A percentile compares a stretch with the other conserved stretches of the same genome.
phyloP scores from a whole-genome alignment of 2,797 vertebrate genomes.

The Crocidura indochinensis region DNA sequence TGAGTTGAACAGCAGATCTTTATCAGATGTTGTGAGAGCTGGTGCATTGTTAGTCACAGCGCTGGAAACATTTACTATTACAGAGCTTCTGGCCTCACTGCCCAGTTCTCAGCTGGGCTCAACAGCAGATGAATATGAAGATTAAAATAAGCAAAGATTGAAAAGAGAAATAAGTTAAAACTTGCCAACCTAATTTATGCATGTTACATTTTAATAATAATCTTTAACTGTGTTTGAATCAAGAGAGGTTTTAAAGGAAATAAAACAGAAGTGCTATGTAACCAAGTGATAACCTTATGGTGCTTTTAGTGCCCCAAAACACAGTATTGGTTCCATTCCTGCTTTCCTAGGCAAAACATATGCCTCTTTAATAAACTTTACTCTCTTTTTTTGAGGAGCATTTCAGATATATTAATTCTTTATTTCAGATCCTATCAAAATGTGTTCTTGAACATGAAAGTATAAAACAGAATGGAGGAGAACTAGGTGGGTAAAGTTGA shows the following conservation, averaged over 20 bases:
- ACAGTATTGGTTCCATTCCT: not conserved
- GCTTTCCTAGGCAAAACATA: not conserved
- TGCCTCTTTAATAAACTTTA: not conserved
- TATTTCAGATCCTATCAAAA: constrained; percentile 10
- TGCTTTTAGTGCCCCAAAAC: not conserved
- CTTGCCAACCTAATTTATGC: not conserved
- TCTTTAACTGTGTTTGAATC: not conserved
- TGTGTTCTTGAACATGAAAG: not conserved
- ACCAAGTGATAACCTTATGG: not conserved
- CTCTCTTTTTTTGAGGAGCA: constrained; percentile 17
- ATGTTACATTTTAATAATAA: not conserved
- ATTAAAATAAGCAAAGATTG: not conserved
- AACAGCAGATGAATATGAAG: not conserved
- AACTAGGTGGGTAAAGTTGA: not conserved
- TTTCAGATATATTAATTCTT: not conserved
- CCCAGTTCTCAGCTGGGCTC: not conserved
- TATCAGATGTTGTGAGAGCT: not conserved
- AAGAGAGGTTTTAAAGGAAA: constrained; percentile 4
- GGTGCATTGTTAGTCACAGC: not conserved
- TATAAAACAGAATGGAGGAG: constrained; percentile 25
- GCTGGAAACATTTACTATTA: not conserved
- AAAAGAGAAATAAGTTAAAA: constrained; percentile 58
- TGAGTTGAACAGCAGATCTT: not conserved
- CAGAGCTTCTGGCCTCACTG: not conserved
- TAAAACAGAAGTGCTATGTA: not conserved